These are phyloP conservation scores for Saccopteryx leptura DNA, from an alignment of 2,113 vertebrate species.

Conservation along the genomic window DNA sequence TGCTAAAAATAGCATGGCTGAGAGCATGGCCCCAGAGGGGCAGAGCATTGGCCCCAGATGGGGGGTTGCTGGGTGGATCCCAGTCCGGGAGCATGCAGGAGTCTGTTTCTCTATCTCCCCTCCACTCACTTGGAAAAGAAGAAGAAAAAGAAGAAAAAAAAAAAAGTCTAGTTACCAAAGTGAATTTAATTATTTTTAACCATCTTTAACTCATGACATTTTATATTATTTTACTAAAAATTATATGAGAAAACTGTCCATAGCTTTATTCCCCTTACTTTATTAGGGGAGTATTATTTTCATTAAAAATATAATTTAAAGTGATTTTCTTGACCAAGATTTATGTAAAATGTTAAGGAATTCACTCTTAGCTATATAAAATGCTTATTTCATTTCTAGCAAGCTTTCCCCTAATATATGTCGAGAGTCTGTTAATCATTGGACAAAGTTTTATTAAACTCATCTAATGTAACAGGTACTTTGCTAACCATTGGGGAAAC, in stretches of 20 bases:
- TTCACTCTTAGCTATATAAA: not conserved
- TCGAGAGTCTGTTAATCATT: not conserved
- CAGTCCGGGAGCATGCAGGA: too few relatives aligned
- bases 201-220: not conserved
- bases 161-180: not conserved
- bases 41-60: too few relatives aligned
- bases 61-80: too few relatives aligned
- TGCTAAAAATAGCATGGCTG: too few relatives aligned
- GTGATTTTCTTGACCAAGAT: not conserved
- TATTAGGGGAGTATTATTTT: not conserved
- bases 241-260: not conserved
- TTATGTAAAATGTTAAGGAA: slow-evolving; percentile 25
- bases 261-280: not conserved
- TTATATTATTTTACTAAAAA: slow-evolving; percentile 26
- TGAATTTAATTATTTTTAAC: not conserved
- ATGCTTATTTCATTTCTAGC: not conserved
- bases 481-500: not conserved
- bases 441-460: not conserved
- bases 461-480: not conserved
- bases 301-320: not conserved
- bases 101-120: too few relatives aligned
- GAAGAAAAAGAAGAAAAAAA: too few relatives aligned
- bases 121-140: too few relatives aligned
- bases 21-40: too few relatives aligned
- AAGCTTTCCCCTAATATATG: not conserved